Conservation (phyloP, 2,113 vertebrate species). For the Lepus americanus region DNA sequence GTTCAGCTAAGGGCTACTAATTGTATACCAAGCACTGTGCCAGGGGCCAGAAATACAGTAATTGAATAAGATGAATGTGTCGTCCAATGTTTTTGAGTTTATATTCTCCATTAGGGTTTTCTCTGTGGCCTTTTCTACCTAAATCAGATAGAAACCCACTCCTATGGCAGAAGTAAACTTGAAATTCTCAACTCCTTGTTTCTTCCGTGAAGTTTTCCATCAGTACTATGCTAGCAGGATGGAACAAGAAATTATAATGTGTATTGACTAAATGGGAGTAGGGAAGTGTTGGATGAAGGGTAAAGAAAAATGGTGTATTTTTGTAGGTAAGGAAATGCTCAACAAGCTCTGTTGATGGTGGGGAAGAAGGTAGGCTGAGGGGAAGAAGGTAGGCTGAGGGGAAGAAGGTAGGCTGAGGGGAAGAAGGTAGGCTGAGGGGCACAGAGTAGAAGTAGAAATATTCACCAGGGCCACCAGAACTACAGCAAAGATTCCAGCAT, state of each 20-base stretch:
- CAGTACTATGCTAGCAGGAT: neutral
- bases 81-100: neutral
- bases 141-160: neutral
- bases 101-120: neutral
- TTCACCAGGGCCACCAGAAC: neutral
- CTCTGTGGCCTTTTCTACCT: neutral
- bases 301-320: neutral
- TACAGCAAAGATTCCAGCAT: neutral
- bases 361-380: too few relatives aligned
- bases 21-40: neutral
- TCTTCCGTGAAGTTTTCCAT: neutral
- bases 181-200: neutral
- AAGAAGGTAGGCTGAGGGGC: too few relatives aligned
- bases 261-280: rapidly evolving
- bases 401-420: too few relatives aligned
- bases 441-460: neutral
- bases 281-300: neutral
- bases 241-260: neutral
- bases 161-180: neutral
- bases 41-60: neutral
- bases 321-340: neutral
- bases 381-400: too few relatives aligned
- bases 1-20: neutral
- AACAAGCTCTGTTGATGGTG: neutral
- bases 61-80: neutral